These are phyloP conservation scores for Mustela lutreola DNA, from an alignment of 2,113 vertebrate species.

Conservation along the genomic window DNA sequence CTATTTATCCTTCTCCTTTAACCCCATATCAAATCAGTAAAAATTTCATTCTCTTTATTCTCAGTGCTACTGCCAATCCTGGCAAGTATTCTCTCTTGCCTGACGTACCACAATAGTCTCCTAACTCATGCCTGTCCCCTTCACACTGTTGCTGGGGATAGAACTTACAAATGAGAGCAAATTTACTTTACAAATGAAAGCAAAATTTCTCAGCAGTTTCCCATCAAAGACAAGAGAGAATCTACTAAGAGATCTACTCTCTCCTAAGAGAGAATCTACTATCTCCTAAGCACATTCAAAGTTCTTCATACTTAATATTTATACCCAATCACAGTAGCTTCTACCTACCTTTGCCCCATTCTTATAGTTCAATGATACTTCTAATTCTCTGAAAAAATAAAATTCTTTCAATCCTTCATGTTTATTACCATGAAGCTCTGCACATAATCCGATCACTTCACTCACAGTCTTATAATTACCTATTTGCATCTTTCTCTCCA, in stretches of 20 bases:
- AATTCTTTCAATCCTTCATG: neutral
- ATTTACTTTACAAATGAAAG: slow-evolving; percentile 3
- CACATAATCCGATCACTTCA: neutral
- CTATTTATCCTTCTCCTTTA: slow-evolving; percentile 22
- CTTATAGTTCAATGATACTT: neutral
- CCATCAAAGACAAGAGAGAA: neutral
- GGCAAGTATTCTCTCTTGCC: neutral
- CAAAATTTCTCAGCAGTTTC: slow-evolving; percentile 3
- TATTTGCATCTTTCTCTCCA: neutral
- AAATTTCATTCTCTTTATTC: neutral
- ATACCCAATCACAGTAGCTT: neutral
- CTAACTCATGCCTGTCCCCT: neutral
- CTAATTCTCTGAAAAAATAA: neutral
- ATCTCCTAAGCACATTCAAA: neutral
- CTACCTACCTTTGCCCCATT: neutral
- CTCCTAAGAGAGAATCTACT: neutral
- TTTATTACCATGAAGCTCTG: neutral
- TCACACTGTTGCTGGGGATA: neutral
- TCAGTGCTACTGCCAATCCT: neutral
- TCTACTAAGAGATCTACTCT: neutral
- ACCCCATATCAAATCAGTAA: neutral
- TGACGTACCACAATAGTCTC: neutral
- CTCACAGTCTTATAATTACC: neutral
- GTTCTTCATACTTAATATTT: neutral
- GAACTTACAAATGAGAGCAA: neutral